A percentile compares a stretch with the other conserved stretches of the same genome.
Evolutionary conservation across 2,888 invertebrate species (phyloP).

Genomic region (Spodoptera picta): DNA sequence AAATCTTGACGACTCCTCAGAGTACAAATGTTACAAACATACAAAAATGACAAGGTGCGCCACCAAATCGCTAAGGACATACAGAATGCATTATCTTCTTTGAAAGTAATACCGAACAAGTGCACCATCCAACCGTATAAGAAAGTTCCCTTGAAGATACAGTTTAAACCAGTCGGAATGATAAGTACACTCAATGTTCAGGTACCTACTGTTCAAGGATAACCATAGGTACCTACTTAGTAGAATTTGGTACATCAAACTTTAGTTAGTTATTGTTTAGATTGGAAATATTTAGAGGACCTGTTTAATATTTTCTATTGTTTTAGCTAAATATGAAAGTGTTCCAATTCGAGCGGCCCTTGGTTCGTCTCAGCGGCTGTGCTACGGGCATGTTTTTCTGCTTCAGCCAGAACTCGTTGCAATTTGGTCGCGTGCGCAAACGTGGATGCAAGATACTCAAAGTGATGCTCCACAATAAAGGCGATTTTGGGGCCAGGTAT

Average conservation of each 20-base stretch:
- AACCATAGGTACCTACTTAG: too few relatives aligned
- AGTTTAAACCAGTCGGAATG: constrained; percentile 82
- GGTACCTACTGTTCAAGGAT: constrained; percentile 59
- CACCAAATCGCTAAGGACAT: constrained; percentile 78
- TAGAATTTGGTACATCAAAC: background rate
- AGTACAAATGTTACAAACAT: constrained; percentile 75
- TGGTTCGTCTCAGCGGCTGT: constrained; percentile 79
- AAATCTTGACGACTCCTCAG: constrained; percentile 57
- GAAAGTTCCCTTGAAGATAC: constrained; percentile 80
- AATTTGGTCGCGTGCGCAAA: constrained; percentile 82
- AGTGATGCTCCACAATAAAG: constrained; percentile 82
- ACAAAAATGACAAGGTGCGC: constrained; percentile 73
- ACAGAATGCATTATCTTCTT: constrained; percentile 77
- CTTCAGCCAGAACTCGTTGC: constrained; percentile 81
- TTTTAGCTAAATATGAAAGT: constrained; percentile 81
- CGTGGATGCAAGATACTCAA: constrained; percentile 80
- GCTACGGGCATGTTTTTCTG: constrained; percentile 81
- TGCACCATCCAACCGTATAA: constrained; percentile 75
- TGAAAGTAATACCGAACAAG: constrained; percentile 79
- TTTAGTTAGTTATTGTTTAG: too few relatives aligned
- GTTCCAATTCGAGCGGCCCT: constrained; percentile 74
- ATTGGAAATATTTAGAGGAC: too few relatives aligned
- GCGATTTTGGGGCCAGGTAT: constrained; percentile 82
- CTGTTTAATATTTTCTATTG: background rate
- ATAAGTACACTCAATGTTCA: constrained; percentile 80